These are phyloP conservation scores for Drosophila paulistorum DNA, from an alignment of 1,140 invertebrate genomes.

Conservation along the genomic window DNA sequence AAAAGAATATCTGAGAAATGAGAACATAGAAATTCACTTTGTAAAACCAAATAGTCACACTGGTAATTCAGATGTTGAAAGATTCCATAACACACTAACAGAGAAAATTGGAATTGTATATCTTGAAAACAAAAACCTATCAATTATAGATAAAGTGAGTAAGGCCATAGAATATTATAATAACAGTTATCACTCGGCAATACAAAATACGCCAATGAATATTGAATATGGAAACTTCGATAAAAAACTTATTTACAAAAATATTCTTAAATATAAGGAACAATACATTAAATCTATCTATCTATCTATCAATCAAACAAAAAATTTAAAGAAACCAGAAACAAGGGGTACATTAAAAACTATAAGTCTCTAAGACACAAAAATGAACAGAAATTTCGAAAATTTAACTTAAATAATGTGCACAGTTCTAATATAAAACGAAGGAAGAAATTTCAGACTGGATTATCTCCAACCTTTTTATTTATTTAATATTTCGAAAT, in stretches of 20 bases:
- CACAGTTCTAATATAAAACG: too few species aligned
- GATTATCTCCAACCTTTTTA: too few species aligned
- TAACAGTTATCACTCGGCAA: constrained; percentile 1
- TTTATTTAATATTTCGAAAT: too few species aligned
- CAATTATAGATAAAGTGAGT: constrained; percentile 20
- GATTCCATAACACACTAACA: constrained; percentile 29
- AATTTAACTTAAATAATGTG: too few species aligned
- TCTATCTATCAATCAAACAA: constrained; percentile 14
- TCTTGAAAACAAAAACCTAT: constrained; percentile 16
- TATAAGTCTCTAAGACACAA: constrained; percentile 41
- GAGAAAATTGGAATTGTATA: constrained; percentile 42
- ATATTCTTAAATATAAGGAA: constrained; percentile 11
- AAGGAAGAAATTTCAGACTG: too few species aligned
- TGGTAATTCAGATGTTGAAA: constrained; percentile 24
- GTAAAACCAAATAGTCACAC: too few species aligned
- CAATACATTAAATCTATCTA: constrained; percentile 22
- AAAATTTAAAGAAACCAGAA: constrained; percentile 15
- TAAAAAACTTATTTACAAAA: constrained; percentile 25
- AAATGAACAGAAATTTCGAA: too few species aligned
- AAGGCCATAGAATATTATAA: constrained; percentile 16
- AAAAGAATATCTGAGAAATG: too few species aligned
- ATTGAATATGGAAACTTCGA: constrained; percentile 6
- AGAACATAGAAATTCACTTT: too few species aligned
- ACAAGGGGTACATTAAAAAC: constrained; percentile 32
- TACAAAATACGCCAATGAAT: constrained; percentile 12